These are phyloP conservation scores for Caradrina clavipalpis DNA, from an alignment of 2,888 invertebrate genomes.

Conservation along the genomic window DNA sequence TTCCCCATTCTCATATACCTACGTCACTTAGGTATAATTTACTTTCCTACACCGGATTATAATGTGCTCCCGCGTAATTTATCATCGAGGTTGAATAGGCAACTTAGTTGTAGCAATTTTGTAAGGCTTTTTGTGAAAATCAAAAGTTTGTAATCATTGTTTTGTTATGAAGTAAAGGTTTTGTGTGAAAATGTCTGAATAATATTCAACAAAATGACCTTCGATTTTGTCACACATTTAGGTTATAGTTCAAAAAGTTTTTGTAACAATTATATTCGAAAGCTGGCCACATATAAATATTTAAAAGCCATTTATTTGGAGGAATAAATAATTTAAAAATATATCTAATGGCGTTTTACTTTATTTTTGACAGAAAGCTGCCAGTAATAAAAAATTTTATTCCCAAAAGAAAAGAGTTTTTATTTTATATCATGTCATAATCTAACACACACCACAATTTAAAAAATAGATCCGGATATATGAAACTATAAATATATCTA, in stretches of 20 bases:
- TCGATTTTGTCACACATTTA: background rate
- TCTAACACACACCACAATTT: too few species aligned
- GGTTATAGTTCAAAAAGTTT: slow-evolving; percentile 2
- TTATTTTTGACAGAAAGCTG: background rate
- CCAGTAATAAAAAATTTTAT: background rate
- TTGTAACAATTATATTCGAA: background rate
- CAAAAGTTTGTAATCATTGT: slow-evolving; percentile 25
- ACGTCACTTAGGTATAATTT: slow-evolving; percentile 48
- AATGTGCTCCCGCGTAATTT: slow-evolving; percentile 47
- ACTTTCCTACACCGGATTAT: slow-evolving; percentile 43
- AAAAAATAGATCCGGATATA: too few species aligned
- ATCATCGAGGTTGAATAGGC: slow-evolving; percentile 48
- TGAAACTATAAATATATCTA: too few species aligned
- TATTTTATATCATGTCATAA: background rate
- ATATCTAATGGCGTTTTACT: background rate
- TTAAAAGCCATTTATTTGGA: background rate
- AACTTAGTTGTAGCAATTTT: slow-evolving; percentile 28
- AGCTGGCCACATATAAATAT: background rate
- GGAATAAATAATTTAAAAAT: background rate
- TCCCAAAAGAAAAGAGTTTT: background rate
- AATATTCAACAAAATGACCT: background rate
- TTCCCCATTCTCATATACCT: slow-evolving; percentile 17
- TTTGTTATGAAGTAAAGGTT: background rate
- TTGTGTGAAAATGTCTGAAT: slow-evolving; percentile 11
- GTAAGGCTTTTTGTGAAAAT: slow-evolving; percentile 21